Evolutionary conservation across 2,888 invertebrate species (phyloP).

Genomic region (Polietes domitor): DNA sequence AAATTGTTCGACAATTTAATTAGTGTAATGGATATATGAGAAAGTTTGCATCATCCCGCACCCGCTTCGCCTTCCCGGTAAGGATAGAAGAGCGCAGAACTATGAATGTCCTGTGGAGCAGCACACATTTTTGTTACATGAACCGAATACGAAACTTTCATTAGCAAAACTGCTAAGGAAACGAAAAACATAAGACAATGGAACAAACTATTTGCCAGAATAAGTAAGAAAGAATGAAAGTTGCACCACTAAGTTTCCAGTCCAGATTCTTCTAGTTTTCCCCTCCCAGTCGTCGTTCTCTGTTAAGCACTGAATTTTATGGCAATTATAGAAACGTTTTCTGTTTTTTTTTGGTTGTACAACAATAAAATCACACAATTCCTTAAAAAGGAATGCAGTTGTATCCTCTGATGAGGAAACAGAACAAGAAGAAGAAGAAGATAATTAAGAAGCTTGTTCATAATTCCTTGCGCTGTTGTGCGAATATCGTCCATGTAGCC

Average conservation of each 20-base stretch:
- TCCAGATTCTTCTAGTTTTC: no score
- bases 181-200: background rate
- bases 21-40: conserved; percentile 15
- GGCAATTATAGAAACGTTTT: background rate
- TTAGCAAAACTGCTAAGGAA: background rate
- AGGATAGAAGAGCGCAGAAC: background rate
- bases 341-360: background rate
- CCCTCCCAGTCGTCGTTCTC: no score
- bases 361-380: background rate
- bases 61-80: background rate
- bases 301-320: background rate
- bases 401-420: background rate
- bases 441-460: background rate
- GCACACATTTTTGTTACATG: background rate
- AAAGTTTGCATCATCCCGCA: background rate
- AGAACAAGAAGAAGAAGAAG: background rate
- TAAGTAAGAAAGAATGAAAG: background rate
- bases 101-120: background rate
- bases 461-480: no score
- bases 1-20: conserved; percentile 19
- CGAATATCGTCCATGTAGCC: no score
- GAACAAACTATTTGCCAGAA: background rate
- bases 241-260: background rate
- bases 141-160: background rate
- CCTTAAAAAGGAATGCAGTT: background rate